Conservation (phyloP, 2,888 invertebrate species). For the Lutraria lutraria region DNA sequence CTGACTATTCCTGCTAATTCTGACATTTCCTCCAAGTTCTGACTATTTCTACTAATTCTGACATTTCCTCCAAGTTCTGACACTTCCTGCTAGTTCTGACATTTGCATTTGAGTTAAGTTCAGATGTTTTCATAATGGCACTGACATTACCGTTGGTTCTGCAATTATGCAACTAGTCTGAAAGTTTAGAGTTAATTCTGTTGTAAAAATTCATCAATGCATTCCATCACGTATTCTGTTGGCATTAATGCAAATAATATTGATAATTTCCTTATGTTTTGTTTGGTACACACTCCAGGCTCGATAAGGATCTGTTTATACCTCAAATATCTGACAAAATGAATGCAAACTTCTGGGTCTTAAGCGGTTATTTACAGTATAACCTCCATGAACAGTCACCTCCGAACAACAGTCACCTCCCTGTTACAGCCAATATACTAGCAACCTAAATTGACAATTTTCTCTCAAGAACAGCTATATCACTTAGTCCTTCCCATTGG, state of each 20-base stretch:
- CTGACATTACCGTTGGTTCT: neutral
- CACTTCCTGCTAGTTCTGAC: neutral
- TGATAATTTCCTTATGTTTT: slow-evolving; percentile 10
- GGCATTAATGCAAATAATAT: slow-evolving; percentile 20
- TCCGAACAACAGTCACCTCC: too few relatives aligned
- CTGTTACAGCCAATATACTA: too few relatives aligned
- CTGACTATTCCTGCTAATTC: too few relatives aligned
- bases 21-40: too few relatives aligned
- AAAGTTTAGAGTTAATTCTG: slow-evolving; percentile 5
- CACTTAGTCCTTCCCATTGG: too few relatives aligned
- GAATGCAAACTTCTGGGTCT: neutral
- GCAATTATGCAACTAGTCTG: neutral
- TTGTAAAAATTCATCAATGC: neutral
- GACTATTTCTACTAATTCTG: too few relatives aligned
- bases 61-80: neutral
- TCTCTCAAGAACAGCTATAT: too few relatives aligned
- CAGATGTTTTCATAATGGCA: neutral
- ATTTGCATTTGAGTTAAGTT: neutral
- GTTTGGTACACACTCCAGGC: neutral
- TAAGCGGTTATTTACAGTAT: too few relatives aligned
- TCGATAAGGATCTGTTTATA: neutral
- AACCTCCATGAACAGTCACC: too few relatives aligned
- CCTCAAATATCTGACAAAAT: neutral
- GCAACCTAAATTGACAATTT: too few relatives aligned
- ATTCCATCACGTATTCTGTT: slow-evolving; percentile 11